Base-by-base conservation (phyloP, 2,888 invertebrate genomes). In the Netelia virgata region DNA sequence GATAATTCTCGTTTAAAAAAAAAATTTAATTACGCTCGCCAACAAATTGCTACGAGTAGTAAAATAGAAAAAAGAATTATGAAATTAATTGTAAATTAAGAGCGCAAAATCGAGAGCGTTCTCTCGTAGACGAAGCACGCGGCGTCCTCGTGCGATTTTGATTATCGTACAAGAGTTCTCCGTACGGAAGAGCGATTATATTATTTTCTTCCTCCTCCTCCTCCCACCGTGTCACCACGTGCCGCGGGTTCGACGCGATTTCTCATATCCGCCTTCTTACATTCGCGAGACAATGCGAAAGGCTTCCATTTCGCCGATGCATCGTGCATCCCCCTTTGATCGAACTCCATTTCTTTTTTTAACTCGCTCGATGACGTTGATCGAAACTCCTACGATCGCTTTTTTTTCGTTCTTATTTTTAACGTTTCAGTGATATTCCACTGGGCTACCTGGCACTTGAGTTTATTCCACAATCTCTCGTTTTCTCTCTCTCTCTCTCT, bases 311-410 rank as follows among this genome's bases (percentile, higher is more conserved):
- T 47, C 47, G 14, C 47, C 64, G 20, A 20, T 43, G 14, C 18
- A 36, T 20, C 55, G 43, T 55, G 20, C 59, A 59, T 77, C 68
- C 50, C 59, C 50, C 61, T 50, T 47, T 43, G 18, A 53, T 70
- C 16, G 1, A 16, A 16, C 14, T 41, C 57, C 43, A 41, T 43
- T 73, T 28, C 14, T 3, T 61, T 53, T 61, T 59, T 76, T 57
- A 28, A 11, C 47, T 61, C 16, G 20, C n/a, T 73, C 36, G 55
- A 66, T 23, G 28, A n/a, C 66, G 43, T 76, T 23, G 66, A 66
- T 76, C n/a, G 55, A 66, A 66, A 66, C 66, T 76, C 55, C 6
- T n/a, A 5, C 43, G 23, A 75, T 64, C 28, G 63, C 36, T 36
- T 36, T 36, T 6, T 1, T 36, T 36, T 36, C 6, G 3, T 36